Conservation (phyloP, 2,113 vertebrate genomes). For the Pardalotus punctatus region DNA sequence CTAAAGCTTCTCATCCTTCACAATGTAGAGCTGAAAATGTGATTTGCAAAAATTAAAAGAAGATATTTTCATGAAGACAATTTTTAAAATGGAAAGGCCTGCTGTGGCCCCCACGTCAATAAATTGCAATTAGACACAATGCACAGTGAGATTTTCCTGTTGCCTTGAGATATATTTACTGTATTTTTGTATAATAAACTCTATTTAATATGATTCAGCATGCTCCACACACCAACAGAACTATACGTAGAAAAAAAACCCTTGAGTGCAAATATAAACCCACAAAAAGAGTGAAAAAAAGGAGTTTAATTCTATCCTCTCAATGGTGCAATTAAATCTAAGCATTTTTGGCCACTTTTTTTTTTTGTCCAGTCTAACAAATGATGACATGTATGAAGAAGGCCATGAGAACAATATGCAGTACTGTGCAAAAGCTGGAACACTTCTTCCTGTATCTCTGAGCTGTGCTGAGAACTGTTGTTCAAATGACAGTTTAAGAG, state of each 20-base stretch:
- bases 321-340: neutral
- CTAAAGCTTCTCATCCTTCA: conserved; percentile 43
- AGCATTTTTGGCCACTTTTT: neutral
- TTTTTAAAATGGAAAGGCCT: neutral
- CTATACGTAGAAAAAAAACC: neutral
- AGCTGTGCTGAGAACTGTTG: neutral
- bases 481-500: neutral
- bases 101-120: neutral
- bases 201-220: neutral
- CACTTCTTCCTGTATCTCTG: neutral
- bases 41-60: conserved; percentile 40
- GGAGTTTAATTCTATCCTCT: neutral
- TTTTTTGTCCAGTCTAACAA: neutral
- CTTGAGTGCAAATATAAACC: neutral
- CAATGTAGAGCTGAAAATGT: conserved; percentile 34
- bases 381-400: neutral
- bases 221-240: neutral
- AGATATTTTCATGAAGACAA: neutral
- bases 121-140: conserved; percentile 20
- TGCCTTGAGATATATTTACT: neutral
- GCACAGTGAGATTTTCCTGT: neutral
- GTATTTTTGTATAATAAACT: neutral
- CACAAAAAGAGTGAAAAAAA: neutral
- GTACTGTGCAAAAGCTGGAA: neutral
- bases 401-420: neutral